Percentiles rank a stretch among this genome's conserved stretches.
Evolutionary conservation across 2,888 invertebrate species (phyloP).

Genomic region (Pollenia griseotomentosa): DNA sequence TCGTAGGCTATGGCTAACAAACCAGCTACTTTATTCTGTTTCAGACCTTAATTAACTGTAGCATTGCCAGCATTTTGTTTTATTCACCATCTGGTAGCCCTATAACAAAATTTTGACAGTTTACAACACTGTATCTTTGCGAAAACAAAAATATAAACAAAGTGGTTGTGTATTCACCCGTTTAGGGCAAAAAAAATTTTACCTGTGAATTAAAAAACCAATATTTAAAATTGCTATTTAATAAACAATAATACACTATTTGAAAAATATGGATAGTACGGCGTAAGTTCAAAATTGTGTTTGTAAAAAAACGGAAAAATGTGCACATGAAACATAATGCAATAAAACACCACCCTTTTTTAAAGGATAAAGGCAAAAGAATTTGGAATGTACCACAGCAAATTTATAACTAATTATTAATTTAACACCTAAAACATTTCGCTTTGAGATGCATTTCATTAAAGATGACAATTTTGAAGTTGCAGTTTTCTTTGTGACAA

Average conservation of each 20-base stretch:
- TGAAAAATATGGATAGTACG: slow-evolving; percentile 16
- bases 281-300: slow-evolving; percentile 2
- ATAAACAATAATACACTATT: background rate
- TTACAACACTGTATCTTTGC: slow-evolving; percentile 41
- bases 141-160: slow-evolving; percentile 67
- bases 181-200: slow-evolving; percentile 28
- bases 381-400: too few relatives aligned
- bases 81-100: slow-evolving; percentile 31
- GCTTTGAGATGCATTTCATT: too few relatives aligned
- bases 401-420: too few relatives aligned
- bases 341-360: too few relatives aligned
- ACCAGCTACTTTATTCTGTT: background rate
- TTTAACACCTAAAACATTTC: too few relatives aligned
- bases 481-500: too few relatives aligned
- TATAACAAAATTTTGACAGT: background rate
- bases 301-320: background rate
- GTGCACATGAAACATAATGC: background rate
- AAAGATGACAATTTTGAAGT: too few relatives aligned
- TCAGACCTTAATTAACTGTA: background rate
- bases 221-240: background rate
- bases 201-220: slow-evolving; percentile 28
- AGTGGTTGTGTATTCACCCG: slow-evolving; percentile 64
- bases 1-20: too few relatives aligned
- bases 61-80: background rate
- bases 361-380: too few relatives aligned